phyloP scores from a whole-genome alignment of 1,140 invertebrate genomes.

The Diuraphis noxia region DNA sequence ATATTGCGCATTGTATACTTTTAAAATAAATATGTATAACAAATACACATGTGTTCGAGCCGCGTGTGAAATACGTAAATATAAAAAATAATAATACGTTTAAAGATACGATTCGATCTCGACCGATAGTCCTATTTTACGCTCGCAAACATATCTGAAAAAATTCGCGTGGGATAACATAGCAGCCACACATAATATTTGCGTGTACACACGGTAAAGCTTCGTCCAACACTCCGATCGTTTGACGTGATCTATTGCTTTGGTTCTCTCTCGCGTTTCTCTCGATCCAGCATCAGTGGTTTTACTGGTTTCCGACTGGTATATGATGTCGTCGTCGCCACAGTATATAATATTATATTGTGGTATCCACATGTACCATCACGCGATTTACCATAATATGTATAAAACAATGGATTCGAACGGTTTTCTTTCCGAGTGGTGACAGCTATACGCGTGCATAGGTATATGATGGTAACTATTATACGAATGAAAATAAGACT shows the following conservation, averaged over 20 bases:
- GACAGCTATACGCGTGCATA: not conserved
- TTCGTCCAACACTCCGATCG: not conserved
- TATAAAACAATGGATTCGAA: not conserved
- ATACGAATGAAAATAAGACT: not conserved
- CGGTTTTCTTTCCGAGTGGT: not conserved
- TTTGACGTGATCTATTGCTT: not conserved
- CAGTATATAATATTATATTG: not conserved
- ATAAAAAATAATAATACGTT: not conserved
- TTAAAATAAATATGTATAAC: not conserved
- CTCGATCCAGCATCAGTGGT: not conserved
- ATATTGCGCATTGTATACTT: not conserved
- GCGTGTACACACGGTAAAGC: not conserved
- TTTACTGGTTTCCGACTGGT: conserved; percentile 6
- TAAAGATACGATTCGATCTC: not conserved
- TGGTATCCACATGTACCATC: not conserved
- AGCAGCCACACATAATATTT: not conserved
- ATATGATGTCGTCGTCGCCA: not conserved
- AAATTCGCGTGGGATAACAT: not conserved
- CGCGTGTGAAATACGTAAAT: not conserved
- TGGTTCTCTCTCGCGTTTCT: not conserved
- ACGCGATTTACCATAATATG: not conserved
- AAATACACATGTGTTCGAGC: not conserved
- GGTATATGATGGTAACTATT: not conserved
- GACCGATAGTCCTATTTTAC: not conserved
- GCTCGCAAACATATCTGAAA: not conserved